Evolutionary conservation across 2,797 vertebrate genomes (phyloP).

Genomic region (Semotilus atromaculatus): DNA sequence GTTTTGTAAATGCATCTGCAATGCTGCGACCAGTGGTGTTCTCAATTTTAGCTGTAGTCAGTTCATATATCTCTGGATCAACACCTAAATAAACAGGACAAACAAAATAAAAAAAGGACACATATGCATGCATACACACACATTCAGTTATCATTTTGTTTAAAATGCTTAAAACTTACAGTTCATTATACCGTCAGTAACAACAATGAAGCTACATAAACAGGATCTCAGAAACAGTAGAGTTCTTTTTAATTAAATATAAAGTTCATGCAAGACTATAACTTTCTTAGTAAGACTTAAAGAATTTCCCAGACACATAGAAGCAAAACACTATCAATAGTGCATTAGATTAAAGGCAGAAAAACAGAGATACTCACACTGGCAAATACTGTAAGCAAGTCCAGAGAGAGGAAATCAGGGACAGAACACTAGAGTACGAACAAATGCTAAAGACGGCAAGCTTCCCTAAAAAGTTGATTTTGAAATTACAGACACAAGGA

Average conservation of each 20-base stretch:
- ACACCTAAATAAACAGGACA: constrained; percentile 77
- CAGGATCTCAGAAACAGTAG: background rate
- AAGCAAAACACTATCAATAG: background rate
- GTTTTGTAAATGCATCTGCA: constrained; percentile 85
- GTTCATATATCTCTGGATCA: constrained; percentile 90
- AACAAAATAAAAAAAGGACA: background rate
- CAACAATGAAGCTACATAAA: background rate
- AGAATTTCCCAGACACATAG: background rate
- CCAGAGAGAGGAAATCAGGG: constrained; percentile 39
- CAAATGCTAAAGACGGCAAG: constrained; percentile 35
- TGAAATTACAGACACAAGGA: constrained; percentile 1
- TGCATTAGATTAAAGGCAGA: constrained; percentile 18
- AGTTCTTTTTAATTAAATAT: background rate
- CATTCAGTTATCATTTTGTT: background rate
- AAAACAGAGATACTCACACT: constrained; percentile 56
- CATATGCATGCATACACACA: background rate
- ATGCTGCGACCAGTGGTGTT: constrained; percentile 72
- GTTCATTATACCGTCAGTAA: background rate
- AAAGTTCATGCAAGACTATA: background rate
- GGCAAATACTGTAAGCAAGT: constrained; percentile 27
- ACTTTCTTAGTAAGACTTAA: background rate
- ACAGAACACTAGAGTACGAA: constrained; percentile 27
- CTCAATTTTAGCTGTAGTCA: constrained; percentile 89
- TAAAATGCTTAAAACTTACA: background rate
- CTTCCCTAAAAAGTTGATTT: constrained; percentile 11